Percentiles rank a stretch among this genome's conserved stretches.
These are phyloP conservation scores for Anolis sagrei DNA, from an alignment of 2,113 vertebrate species.

Conservation along the genomic window DNA sequence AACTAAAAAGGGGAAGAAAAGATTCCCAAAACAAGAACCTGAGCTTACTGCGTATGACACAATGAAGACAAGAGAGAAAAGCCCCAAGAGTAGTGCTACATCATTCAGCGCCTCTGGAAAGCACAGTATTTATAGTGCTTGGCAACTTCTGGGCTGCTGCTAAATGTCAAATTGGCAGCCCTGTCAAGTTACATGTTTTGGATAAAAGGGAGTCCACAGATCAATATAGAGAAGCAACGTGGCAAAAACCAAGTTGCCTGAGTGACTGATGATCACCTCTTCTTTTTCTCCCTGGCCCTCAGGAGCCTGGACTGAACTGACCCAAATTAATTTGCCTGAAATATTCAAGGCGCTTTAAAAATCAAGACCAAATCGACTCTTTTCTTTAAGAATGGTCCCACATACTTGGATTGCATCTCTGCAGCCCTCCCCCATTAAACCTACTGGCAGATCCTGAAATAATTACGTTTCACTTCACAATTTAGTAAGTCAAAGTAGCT, in stretches of 20 bases:
- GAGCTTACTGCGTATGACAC: conserved; percentile 95
- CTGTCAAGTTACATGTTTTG: conserved; percentile 75
- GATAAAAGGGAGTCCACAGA: conserved; percentile 84
- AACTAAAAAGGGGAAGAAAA: conserved; percentile 71
- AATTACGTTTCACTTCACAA: background rate
- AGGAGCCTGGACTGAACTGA: background rate
- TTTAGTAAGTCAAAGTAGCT: background rate
- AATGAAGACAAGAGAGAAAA: conserved; percentile 92
- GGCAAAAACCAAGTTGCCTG: conserved; percentile 55
- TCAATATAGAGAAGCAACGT: conserved; percentile 73
- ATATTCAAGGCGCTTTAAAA: background rate
- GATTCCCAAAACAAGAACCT: conserved; percentile 90
- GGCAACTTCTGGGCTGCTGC: conserved; percentile 76
- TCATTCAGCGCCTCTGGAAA: conserved; percentile 82
- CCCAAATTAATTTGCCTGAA: background rate
- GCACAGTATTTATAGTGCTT: conserved; percentile 76
- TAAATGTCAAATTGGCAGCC: conserved; percentile 82
- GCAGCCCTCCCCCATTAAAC: background rate
- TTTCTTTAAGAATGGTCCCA: too few species aligned
- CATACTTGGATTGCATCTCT: background rate
- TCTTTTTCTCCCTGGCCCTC: background rate
- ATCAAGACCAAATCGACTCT: background rate
- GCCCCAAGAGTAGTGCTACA: conserved; percentile 85
- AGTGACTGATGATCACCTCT: conserved; percentile 1
- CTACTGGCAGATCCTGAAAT: background rate